Evolutionary conservation across 2,797 vertebrate species (phyloP), one percentile per base, ranked within the genome.

Genomic region (Pantherophis vulpinus): DNA sequence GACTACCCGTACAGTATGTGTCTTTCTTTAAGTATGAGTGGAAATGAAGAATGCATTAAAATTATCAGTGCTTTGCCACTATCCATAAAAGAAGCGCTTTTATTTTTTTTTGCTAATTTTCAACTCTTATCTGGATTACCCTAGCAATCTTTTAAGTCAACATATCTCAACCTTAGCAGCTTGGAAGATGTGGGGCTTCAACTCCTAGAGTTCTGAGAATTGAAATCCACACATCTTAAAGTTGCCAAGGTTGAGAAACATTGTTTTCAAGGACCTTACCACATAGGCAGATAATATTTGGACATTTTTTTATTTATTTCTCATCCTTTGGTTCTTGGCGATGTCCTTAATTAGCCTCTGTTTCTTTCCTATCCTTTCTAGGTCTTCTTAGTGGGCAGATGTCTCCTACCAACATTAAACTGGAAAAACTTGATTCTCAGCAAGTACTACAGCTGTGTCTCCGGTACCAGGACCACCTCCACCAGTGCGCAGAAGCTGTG

Each of bases 401-500:
- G 0, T 99, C 99, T 2, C 98, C 98, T 0, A 98, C 98, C 95
- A 99, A 97, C 1, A 88, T 98, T 90, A 99, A 98, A 91, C 94
- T 99, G 97, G 99, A 99, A 96, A 98, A 99, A 93, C 95, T 99
- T 96, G 99, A 99, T 87, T 97, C 98, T 0, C 98, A 98, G 93
- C 99, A 99, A 97, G 99, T 99, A 93, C 97, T 99, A 92, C 99
- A 99, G 97, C 98, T 99, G 58, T 99, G 99, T 83, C 95, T 99
- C 32, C 98, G 99, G 0, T 99, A 99, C 96, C 99, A 99, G 95
- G 99, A 99, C 51, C 99, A 99, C 91, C 98, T 99, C 0, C 99
- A 99, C 90, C 99, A 99, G 97, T 99, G 99, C 4, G 99, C 99
- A 0, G 99, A 99, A 97, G 99, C 99, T 0, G 99, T 99, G 58